phyloP scores from a whole-genome alignment of 1,140 invertebrate genomes.

The Listronotus bonariensis region DNA sequence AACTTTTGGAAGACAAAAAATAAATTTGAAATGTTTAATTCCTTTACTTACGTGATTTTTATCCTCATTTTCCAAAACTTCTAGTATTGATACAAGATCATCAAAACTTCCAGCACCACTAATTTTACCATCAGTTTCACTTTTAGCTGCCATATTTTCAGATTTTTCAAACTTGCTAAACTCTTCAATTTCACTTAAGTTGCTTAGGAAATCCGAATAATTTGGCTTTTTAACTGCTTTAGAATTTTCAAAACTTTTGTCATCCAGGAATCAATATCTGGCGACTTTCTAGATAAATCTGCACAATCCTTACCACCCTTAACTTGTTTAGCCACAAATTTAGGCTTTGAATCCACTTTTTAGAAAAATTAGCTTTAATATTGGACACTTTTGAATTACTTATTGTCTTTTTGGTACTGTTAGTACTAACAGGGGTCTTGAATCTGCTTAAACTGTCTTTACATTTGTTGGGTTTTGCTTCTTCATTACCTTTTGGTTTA shows the following conservation, averaged over 20 bases:
- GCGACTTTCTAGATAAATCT: slow-evolving; percentile 16
- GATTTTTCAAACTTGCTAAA: slow-evolving; percentile 8
- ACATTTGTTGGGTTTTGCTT: background rate
- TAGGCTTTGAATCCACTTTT: slow-evolving; percentile 28
- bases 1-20: background rate
- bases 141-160: slow-evolving; percentile 20
- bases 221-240: slow-evolving; percentile 37
- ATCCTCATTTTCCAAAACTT: slow-evolving; percentile 50
- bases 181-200: slow-evolving; percentile 42
- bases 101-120: slow-evolving; percentile 40
- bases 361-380: slow-evolving; percentile 11
- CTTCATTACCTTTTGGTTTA: background rate
- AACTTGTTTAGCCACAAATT: slow-evolving; percentile 34
- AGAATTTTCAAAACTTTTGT: slow-evolving; percentile 1
- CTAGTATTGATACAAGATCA: slow-evolving; percentile 49
- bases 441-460: slow-evolving; percentile 2
- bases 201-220: slow-evolving; percentile 46
- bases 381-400: slow-evolving; percentile 26
- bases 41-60: slow-evolving; percentile 48
- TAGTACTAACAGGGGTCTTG: background rate
- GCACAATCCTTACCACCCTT: slow-evolving; percentile 33
- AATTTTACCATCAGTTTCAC: slow-evolving; percentile 29
- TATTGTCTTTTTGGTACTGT: slow-evolving; percentile 1
- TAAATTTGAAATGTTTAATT: background rate
- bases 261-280: slow-evolving; percentile 42